A percentile compares a stretch with the other conserved stretches of the same genome.
These are phyloP conservation scores for Tragelaphus imberbis DNA, from an alignment of 2,113 vertebrate genomes.

Conservation along the genomic window DNA sequence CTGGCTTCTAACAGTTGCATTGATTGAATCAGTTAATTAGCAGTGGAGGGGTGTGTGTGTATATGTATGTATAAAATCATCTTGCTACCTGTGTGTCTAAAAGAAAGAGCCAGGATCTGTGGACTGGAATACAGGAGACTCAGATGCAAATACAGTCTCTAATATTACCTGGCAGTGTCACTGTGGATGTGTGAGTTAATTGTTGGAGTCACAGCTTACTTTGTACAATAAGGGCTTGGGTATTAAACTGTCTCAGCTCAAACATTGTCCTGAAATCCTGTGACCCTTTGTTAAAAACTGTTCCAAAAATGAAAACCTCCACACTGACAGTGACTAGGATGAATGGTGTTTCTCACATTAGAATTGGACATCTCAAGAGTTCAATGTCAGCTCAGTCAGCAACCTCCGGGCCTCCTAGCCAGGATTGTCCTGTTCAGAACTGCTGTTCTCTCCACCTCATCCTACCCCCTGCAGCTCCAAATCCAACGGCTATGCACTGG, in stretches of 20 bases:
- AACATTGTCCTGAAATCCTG: not conserved
- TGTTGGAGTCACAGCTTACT: not conserved
- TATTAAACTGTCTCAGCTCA: not conserved
- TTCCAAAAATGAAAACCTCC: not conserved
- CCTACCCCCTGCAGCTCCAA: accelerated
- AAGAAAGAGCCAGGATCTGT: not conserved
- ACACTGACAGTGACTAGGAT: not conserved
- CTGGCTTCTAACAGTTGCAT: not conserved
- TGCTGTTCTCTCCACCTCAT: accelerated
- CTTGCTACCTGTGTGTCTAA: not conserved
- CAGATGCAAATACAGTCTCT: not conserved
- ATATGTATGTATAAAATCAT: not conserved
- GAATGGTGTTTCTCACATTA: not conserved
- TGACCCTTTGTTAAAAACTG: not conserved
- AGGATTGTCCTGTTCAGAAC: not conserved
- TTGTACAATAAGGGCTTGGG: not conserved
- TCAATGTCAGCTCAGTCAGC: not conserved
- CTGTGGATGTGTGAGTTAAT: not conserved
- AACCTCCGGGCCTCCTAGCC: not conserved
- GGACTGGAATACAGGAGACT: not conserved
- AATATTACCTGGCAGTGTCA: not conserved
- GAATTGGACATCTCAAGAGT: not conserved
- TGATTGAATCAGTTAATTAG: not conserved
- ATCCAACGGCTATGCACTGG: not conserved
- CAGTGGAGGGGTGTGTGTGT: not conserved